These are phyloP conservation scores for Drosophila sturtevanti DNA, from an alignment of 1,140 invertebrate genomes.

Conservation along the genomic window DNA sequence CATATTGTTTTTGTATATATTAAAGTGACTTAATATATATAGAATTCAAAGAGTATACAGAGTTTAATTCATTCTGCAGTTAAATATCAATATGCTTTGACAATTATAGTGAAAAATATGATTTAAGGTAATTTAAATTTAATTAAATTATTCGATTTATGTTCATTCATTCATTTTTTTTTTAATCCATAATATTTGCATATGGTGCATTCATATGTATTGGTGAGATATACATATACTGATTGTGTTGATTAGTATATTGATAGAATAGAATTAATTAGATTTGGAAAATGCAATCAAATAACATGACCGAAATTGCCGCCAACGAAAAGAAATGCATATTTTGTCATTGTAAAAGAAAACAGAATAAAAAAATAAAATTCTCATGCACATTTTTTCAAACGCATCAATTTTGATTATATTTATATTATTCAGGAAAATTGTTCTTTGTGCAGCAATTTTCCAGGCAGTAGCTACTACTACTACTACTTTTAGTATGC, in stretches of 20 bases:
- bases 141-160: conserved; percentile 29
- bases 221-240: background rate
- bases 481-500: conserved; percentile 37
- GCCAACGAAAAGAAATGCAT: background rate
- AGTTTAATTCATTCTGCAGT: background rate
- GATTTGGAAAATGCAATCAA: conserved; percentile 5
- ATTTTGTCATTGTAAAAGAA: background rate
- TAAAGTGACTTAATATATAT: no score
- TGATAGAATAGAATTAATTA: conserved; percentile 14
- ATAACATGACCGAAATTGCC: background rate
- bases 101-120: conserved; percentile 22
- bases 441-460: conserved; percentile 2
- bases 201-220: conserved; percentile 3
- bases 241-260: conserved; percentile 16
- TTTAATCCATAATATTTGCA: conserved; percentile 13
- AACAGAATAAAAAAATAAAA: background rate
- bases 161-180: background rate
- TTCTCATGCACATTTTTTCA: conserved; percentile 18
- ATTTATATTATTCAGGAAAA: conserved; percentile 23
- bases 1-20: no score
- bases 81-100: background rate
- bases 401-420: conserved; percentile 28
- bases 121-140: conserved; percentile 29
- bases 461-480: conserved; percentile 6
- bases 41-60: no score